Conservation (phyloP, 2,113 vertebrate species). For the Corythoichthys intestinalis region DNA sequence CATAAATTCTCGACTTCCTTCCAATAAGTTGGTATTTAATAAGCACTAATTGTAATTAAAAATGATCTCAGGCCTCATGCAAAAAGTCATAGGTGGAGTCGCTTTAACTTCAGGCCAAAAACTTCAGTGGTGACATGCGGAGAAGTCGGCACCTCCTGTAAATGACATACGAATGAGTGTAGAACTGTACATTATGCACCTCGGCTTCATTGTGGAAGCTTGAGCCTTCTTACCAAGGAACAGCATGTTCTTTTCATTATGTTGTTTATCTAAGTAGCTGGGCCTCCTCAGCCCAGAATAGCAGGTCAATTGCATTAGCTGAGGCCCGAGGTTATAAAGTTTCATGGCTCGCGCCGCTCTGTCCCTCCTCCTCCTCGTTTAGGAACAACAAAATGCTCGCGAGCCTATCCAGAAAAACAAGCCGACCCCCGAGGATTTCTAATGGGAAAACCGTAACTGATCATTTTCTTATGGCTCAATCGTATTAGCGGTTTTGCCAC, state of each 20-base stretch:
- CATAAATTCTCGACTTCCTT: background rate
- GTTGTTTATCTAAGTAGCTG: conserved; percentile 67
- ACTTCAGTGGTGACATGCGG: background rate
- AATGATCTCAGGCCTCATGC: background rate
- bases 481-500: background rate
- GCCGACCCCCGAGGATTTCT: background rate
- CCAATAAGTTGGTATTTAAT: conserved; percentile 12
- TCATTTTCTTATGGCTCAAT: conserved; percentile 32
- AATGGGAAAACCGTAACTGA: conserved; percentile 8
- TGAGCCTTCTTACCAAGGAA: conserved; percentile 56
- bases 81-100: background rate
- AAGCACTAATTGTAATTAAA: background rate
- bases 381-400: conserved; percentile 28
- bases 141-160: background rate
- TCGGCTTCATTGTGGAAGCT: conserved; percentile 32
- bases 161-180: conserved; percentile 12
- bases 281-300: conserved; percentile 65
- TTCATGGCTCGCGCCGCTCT: conserved; percentile 38
- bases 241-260: conserved; percentile 70
- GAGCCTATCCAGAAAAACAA: conserved; percentile 34
- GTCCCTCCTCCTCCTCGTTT: conserved; percentile 10
- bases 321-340: conserved; percentile 65
- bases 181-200: conserved; percentile 29
- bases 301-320: conserved; percentile 68
- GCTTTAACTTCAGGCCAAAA: background rate